These are phyloP conservation scores for Pherbina coryleti DNA, from an alignment of 2,888 invertebrate genomes.

Conservation along the genomic window DNA sequence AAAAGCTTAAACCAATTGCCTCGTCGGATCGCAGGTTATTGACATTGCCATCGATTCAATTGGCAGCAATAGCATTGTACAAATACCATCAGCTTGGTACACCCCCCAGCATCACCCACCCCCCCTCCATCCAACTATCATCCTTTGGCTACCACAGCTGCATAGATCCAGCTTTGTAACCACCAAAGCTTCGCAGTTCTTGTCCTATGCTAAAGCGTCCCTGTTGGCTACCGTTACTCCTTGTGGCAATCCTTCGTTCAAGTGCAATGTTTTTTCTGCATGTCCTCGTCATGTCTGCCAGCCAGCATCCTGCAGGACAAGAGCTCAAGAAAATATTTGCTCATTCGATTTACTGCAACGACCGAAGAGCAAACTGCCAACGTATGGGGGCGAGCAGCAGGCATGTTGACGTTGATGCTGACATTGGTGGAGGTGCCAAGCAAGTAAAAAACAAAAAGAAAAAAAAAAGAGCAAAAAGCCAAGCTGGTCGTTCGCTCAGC, in stretches of 20 bases:
- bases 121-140: too few relatives aligned
- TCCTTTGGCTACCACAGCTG: not conserved
- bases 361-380: not conserved
- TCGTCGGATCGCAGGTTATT: slow-evolving; percentile 23
- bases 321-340: slow-evolving; percentile 37
- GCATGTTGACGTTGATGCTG: not conserved
- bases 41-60: slow-evolving; percentile 34
- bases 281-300: not conserved
- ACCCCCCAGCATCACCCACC: too few relatives aligned
- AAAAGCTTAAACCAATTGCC: slow-evolving; percentile 5
- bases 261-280: slow-evolving; percentile 18
- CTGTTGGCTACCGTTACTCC: not conserved
- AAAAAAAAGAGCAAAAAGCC: too few relatives aligned
- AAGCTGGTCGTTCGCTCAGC: too few relatives aligned
- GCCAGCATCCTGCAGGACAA: slow-evolving; percentile 10
- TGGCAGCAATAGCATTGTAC: not conserved
- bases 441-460: too few relatives aligned
- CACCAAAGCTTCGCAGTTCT: not conserved
- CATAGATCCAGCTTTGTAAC: not conserved
- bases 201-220: not conserved
- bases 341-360: slow-evolving; percentile 33
- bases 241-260: not conserved
- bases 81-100: not conserved
- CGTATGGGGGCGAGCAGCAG: not conserved
- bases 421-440: not conserved